A percentile compares a stretch with the other conserved stretches of the same genome.
phyloP scores from a whole-genome alignment of 2,888 invertebrate genomes.

The Stratiomys singularior region DNA sequence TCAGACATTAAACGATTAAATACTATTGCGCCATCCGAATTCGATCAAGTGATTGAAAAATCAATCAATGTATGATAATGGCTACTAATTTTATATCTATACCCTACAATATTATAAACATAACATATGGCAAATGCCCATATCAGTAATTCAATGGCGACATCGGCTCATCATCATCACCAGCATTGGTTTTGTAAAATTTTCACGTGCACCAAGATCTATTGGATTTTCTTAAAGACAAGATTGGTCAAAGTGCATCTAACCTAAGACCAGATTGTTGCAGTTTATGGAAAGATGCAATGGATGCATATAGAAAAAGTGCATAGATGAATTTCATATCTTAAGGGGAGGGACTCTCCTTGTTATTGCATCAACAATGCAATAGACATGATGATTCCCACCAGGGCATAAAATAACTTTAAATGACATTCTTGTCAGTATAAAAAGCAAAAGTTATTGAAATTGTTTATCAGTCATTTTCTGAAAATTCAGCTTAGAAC shows the following conservation, averaged over 20 bases:
- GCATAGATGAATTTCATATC: not conserved
- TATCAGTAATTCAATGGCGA: no score
- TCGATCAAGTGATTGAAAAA: conserved; percentile 5
- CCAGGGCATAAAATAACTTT: not conserved
- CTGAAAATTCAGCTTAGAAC: conserved; percentile 32
- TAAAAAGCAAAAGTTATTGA: conserved; percentile 28
- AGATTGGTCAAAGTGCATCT: not conserved
- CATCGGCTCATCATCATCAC: no score
- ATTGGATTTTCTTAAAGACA: not conserved
- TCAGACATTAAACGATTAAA: not conserved
- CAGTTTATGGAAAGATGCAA: not conserved
- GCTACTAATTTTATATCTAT: no score
- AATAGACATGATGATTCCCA: conserved; percentile 19
- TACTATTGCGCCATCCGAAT: not conserved
- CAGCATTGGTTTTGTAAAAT: not conserved
- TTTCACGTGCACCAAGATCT: not conserved
- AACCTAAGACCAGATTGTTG: not conserved
- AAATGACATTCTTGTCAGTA: conserved; percentile 24
- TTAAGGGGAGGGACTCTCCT: conserved; percentile 20
- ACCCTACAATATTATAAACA: no score
- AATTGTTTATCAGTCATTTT: conserved; percentile 21
- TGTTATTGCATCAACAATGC: conserved; percentile 10
- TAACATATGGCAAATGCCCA: no score
- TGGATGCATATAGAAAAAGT: not conserved
- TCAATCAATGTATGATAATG: not conserved